Evolutionary conservation across 2,113 vertebrate genomes (phyloP), one percentile per base, ranked within the genome.

Genomic region (Laticauda laticaudata): DNA sequence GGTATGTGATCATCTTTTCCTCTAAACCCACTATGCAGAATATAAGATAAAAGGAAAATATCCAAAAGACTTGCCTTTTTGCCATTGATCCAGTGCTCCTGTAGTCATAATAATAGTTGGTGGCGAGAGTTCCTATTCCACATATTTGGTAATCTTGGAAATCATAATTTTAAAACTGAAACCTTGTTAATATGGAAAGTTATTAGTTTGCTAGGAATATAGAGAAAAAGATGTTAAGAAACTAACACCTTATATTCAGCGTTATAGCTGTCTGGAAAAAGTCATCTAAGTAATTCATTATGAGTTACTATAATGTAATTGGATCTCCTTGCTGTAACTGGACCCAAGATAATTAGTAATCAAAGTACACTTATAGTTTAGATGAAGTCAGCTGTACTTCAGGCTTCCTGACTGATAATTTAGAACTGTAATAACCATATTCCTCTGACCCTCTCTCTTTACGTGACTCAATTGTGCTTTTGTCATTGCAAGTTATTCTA

Each of bases 401-500:
- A 57, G 91, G 45, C n/a, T 95, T 94, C 86, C 87, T 93, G 94
- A 91, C 94, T 92, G 87, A 57, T n/a, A 48, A 86, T 94, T 89
- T 48, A 94, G 94, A 95, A 93, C 88, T 45, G 29, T 94, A 93
- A 95, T 94, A 90, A 75, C 89, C n/a, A 86, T 94, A 69, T 93
- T 93, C 39, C 94, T 24, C 48, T 39, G 85, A 5, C 39, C 94
- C 21, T 59, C 54, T 90, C 57, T 92, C 75, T 69, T 92, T 94
- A 95, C 95, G 91, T 92, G 56, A 29, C 87, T 61, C 39, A 91
- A 21, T 93, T 95, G 90, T 95, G 0, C 57, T 95, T 90, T 91
- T 94, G 90, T 96, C 90, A 87, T 91, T 97, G 57, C n/a, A 91
- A 59, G 54, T 92, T 91, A 90, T 88, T 93, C 92, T 94, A 93